Conservation (phyloP, 2,113 vertebrate species). For the Oncorhynchus mykiss region DNA sequence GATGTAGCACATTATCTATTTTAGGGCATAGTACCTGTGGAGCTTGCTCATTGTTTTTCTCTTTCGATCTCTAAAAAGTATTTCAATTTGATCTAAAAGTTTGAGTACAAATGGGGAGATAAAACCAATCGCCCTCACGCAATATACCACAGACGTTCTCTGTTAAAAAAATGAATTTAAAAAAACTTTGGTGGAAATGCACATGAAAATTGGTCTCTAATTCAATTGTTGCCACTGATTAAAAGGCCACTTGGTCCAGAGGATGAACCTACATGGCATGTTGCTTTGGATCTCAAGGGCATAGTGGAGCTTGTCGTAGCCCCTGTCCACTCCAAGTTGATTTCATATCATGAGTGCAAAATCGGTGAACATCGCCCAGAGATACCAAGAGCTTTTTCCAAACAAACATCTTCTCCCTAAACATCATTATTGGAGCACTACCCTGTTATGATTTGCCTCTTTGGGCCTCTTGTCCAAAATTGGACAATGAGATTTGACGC, state of each 20-base stretch:
- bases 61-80: slow-evolving; percentile 20
- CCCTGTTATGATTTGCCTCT: slow-evolving; percentile 10
- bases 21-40: slow-evolving; percentile 17
- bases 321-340: slow-evolving; percentile 12
- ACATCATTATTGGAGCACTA: slow-evolving; percentile 24
- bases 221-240: no score
- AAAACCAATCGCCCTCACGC: slow-evolving; percentile 19
- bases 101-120: not conserved
- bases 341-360: slow-evolving; percentile 22
- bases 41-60: slow-evolving; percentile 13
- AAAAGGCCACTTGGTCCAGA: no score
- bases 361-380: slow-evolving; percentile 23
- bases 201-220: no score
- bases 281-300: not conserved
- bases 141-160: not conserved
- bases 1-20: slow-evolving; percentile 30
- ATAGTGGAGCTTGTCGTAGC: not conserved
- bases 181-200: no score
- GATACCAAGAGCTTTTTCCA: slow-evolving; percentile 21
- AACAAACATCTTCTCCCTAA: slow-evolving; percentile 4
- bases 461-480: not conserved
- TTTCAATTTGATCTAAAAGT: not conserved
- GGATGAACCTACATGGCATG: slow-evolving; percentile 3
- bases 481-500: slow-evolving; percentile 20
- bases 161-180: no score